Percentiles rank a stretch among this genome's conserved stretches.
phyloP scores from a whole-genome alignment of 2,888 invertebrate species.

The Melinaea menophilus region DNA sequence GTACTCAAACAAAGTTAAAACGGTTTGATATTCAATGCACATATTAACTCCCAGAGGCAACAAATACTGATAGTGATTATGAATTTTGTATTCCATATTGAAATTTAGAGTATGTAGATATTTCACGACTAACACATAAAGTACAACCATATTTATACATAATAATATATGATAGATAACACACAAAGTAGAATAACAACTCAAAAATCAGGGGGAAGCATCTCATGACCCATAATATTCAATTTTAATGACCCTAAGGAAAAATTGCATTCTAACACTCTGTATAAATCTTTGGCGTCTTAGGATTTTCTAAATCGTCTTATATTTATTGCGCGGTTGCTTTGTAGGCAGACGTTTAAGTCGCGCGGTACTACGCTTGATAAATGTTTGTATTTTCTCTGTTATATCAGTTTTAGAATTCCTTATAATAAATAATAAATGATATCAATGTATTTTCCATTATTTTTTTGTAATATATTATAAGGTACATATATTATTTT shows the following conservation, averaged over 20 bases:
- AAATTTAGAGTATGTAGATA: too few species aligned
- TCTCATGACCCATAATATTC: slow-evolving; percentile 64
- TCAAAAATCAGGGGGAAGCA: slow-evolving; percentile 68
- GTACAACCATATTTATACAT: neutral
- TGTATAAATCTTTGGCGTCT: slow-evolving; percentile 61
- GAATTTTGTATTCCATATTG: too few species aligned
- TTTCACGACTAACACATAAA: neutral
- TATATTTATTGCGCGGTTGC: slow-evolving; percentile 69
- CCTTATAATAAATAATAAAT: too few species aligned
- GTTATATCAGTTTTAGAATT: too few species aligned
- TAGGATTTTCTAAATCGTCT: slow-evolving; percentile 73
- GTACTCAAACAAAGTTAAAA: too few species aligned
- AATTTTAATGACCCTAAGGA: too few species aligned
- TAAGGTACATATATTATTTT: too few species aligned
- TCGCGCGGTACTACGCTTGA: slow-evolving; percentile 45
- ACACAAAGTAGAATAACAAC: slow-evolving; percentile 53
- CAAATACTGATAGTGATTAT: too few species aligned
- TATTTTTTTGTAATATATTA: too few species aligned
- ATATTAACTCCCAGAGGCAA: too few species aligned
- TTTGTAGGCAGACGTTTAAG: slow-evolving; percentile 62
- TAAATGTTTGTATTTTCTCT: slow-evolving; percentile 16
- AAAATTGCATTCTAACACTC: slow-evolving; percentile 54
- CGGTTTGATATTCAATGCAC: too few species aligned
- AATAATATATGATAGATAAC: neutral
- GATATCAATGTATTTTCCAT: too few species aligned